These are phyloP conservation scores for Alitta virens DNA, from an alignment of 2,888 invertebrate genomes.

Conservation along the genomic window DNA sequence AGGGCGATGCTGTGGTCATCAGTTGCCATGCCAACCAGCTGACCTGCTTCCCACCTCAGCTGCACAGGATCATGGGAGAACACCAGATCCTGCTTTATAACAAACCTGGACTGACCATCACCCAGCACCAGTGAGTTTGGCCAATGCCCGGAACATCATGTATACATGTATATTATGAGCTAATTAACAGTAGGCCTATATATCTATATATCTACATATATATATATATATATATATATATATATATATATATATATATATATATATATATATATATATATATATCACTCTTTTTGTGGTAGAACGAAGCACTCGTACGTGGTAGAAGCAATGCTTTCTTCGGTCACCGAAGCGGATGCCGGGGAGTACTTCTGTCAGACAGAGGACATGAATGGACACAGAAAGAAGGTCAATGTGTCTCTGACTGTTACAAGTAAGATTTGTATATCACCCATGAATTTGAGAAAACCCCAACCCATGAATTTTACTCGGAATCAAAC, in stretches of 20 bases:
- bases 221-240: neutral
- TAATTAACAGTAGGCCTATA: no score
- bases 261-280: no score
- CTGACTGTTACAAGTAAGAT: constrained; percentile 9
- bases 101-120: constrained; percentile 1
- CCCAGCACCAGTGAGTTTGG: constrained; percentile 1
- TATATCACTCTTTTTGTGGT: neutral
- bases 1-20: constrained; percentile 7
- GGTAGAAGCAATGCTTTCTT: neutral
- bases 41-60: neutral
- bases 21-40: constrained; percentile 7
- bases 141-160: no score
- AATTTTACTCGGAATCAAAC: no score
- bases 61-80: constrained; percentile 1
- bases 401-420: neutral
- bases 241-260: neutral
- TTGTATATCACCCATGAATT: no score
- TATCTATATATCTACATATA: no score
- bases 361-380: constrained; percentile 18
- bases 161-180: no score
- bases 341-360: neutral
- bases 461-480: no score
- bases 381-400: constrained; percentile 3
- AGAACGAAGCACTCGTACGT: constrained; percentile 14
- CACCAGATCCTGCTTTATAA: constrained; percentile 5